Base-by-base conservation (phyloP, 2,797 vertebrate genomes). In the Arrhamphus sclerolepis region DNA sequence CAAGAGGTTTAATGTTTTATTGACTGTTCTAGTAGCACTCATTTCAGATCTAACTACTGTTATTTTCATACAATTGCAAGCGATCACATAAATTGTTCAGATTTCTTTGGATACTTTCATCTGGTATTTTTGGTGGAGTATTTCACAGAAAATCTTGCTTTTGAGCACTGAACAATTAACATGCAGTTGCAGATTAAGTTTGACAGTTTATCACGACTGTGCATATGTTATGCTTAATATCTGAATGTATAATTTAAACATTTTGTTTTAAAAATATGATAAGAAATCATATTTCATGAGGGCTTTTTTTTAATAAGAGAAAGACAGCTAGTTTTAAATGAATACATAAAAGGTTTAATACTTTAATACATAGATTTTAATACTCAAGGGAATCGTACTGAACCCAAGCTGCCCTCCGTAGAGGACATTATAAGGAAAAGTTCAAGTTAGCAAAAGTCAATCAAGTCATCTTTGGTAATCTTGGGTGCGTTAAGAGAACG, bases 401-500 rank as follows among this genome's bases (percentile, higher is more conserved):
- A n/a, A n/a, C n/a, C n/a, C n/a, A n/a, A n/a, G n/a, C n/a, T n/a
- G n/a, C n/a, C n/a, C 9, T 34, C 9, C 11, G 31, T 34, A 34
- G 31, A 34, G 31, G 41, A 18, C 18, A n/a, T 42, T 8, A 8
- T 10, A 1, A 8, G 41, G 41, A 19, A 43, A 9, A 9, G 6
- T 9, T 10, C 0, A 9, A 10, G 41, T 4, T 48, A n/a, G n/a
- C 52, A 50, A 52, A 22, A 56, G 24, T 2, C 3, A 46, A 41
- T 6, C 21, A 59, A 34, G 2, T 50, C 6, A 28, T 38, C 20
- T 24, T 0, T 49, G 11, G 42, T 41, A 62, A 57, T 53, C 14
- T 39, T 1, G 14, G 0, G 39, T 20, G 9, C 46, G 20, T 46
- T 34, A 2, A 24, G 11, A 52, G 0, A 24, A 70, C 91, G 84